Evolutionary conservation across 2,797 vertebrate species (phyloP), one percentile per base, ranked within the genome.

Genomic region (Rhinophrynus dorsalis): DNA sequence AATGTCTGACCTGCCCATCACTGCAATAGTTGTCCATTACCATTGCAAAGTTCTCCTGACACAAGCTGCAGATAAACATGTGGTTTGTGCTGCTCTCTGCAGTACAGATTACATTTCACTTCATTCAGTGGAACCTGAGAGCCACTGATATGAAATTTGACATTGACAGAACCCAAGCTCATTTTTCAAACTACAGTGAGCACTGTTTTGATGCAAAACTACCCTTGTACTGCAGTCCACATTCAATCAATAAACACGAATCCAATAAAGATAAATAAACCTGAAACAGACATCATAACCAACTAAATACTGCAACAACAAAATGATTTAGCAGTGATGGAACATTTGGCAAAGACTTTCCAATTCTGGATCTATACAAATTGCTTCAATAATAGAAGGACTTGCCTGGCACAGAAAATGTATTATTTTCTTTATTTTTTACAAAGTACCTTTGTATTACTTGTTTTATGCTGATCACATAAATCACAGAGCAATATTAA

Each of bases 231-330:
- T 88, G 86, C 81, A 52, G 65, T 79, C 78, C 38, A 50, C 58
- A 61, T 1, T 42, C 52, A 85, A 89, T 90, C 85, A 86, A 88
- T 88, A 89, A 90, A 83, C 84, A 89, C 84, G 67, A 80, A 82
- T 78, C 48, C 77, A 82, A 82, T 29, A 50, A 74, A 63, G 32
- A 83, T 77, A 85, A 82, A 83, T 79, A 85, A 86, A 80, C 80
- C 79, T 75, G 78, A 81, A 84, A 71, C 1, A 2, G 69, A 65
- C 75, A 74, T 82, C 60, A 12, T 80, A 84, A 85, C 83, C 75
- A 84, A 80, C 68, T 30, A 74, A 59, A 37, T 76, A 24, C 13
- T 27, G 82, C 77, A 77, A 85, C 79, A 78, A 72, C 67, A 70
- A 76, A 80, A 81, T 80, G 79, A 82, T 84, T 88, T 84, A 84